These are phyloP conservation scores for Phylloscopus trochiloides DNA, from an alignment of 2,113 vertebrate genomes.

Conservation along the genomic window DNA sequence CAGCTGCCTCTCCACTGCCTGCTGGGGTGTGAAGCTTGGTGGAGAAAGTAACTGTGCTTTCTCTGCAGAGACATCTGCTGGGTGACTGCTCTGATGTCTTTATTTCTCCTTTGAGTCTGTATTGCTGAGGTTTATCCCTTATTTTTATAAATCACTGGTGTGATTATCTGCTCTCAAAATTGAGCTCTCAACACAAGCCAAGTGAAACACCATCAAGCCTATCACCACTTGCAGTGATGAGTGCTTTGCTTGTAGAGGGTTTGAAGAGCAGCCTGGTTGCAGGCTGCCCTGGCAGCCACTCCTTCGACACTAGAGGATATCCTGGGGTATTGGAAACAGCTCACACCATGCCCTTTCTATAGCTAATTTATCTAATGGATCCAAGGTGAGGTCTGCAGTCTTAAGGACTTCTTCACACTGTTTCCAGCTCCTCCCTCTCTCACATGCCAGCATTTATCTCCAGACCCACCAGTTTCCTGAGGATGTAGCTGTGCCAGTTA, in stretches of 20 bases:
- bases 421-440: background rate
- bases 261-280: background rate
- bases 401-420: background rate
- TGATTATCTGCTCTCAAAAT: background rate
- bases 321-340: background rate
- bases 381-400: background rate
- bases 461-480: background rate
- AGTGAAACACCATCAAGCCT: background rate
- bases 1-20: background rate
- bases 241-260: background rate
- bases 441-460: background rate
- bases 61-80: background rate
- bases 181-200: background rate
- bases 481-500: background rate
- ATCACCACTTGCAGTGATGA: background rate
- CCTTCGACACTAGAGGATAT: background rate
- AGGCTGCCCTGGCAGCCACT: rapidly evolving
- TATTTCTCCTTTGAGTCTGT: background rate
- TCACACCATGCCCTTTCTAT: background rate
- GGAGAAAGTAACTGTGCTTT: background rate
- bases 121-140: background rate
- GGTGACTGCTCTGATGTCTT: background rate
- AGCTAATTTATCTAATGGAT: background rate
- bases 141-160: background rate
- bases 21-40: background rate